Base-by-base conservation (phyloP, 2,888 invertebrate species). In the Scaptomyza reducta region DNA sequence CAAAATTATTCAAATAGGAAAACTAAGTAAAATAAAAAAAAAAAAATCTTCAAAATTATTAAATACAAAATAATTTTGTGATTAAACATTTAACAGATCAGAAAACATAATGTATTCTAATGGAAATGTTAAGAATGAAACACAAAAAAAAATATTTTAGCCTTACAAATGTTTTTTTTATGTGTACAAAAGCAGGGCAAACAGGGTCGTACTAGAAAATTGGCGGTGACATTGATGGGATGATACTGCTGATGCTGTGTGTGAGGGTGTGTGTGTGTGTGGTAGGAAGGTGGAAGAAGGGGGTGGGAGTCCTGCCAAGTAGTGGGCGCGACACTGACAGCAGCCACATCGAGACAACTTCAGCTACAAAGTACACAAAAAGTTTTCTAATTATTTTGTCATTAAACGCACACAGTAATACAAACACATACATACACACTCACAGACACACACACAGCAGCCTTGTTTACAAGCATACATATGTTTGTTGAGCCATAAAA, bases 341-440 rank as follows among this genome's bases (percentile, higher is more conserved):
- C 44, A 72, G 75, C 77, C 70, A 71, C 73, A 70, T 67, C 72
- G 58, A 69, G 65, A 71, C 69, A 73, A 73, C 73, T 69, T 66
- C 74, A 80, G 74, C 84, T 66, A 84, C 85, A 85, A 88, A 85
- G 87, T 88, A 88, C 82, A 89, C 79, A 86, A 88, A 91, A 91
- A 91, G 83, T 91, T 91, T 91, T 91, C 90, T 89, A 90, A 91
- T 91, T 91, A 91, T 90, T 91, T 91, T 90, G 89, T 90, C 90
- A 90, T 90, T 90, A 91, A 89, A 89, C 80, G 79, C 81, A 81
- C 85, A 85, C 79, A 87, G 55, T 50, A 57, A 3, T 35, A 69
- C 59, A 60, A 11, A 45, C 51, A 45, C 51, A 46, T 53, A 68
- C 25, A 64, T 44, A 56, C 79, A 80, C 84, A 89, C 78, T 77